Percentiles rank a stretch among this genome's conserved stretches.
phyloP scores from a whole-genome alignment of 2,888 invertebrate genomes.

The Stenchaetothrips biformis region DNA sequence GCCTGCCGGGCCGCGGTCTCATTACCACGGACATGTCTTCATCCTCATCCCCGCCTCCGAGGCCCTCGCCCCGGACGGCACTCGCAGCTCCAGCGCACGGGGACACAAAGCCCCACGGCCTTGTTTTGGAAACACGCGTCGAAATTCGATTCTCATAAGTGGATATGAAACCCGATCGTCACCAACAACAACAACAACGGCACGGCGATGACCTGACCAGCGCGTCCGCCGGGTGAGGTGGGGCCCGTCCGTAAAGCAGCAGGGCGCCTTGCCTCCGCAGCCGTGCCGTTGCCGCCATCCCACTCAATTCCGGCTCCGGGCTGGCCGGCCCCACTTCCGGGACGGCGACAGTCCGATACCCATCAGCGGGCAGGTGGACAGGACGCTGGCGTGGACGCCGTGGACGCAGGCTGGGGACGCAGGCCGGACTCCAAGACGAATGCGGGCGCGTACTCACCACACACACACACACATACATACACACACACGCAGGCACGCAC shows the following conservation, averaged over 20 bases:
- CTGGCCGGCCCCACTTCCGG: neutral
- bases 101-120: neutral
- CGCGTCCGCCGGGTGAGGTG: neutral
- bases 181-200: neutral
- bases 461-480: too few relatives aligned
- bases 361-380: constrained; percentile 16
- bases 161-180: neutral
- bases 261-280: neutral
- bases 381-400: too few relatives aligned
- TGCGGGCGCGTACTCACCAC: too few relatives aligned
- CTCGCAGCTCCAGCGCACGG: neutral
- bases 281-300: too few relatives aligned
- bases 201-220: neutral
- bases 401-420: too few relatives aligned
- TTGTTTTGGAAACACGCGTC: neutral
- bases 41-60: neutral
- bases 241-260: neutral
- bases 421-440: neutral
- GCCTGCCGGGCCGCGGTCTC: neutral
- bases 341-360: constrained; percentile 9
- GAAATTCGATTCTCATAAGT: constrained; percentile 2
- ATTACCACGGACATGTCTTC: neutral
- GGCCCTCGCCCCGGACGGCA: neutral
- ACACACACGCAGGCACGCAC: too few relatives aligned
- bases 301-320: too few relatives aligned